Base-by-base conservation (phyloP, 2,113 vertebrate genomes). In the Cepphus grylle region DNA sequence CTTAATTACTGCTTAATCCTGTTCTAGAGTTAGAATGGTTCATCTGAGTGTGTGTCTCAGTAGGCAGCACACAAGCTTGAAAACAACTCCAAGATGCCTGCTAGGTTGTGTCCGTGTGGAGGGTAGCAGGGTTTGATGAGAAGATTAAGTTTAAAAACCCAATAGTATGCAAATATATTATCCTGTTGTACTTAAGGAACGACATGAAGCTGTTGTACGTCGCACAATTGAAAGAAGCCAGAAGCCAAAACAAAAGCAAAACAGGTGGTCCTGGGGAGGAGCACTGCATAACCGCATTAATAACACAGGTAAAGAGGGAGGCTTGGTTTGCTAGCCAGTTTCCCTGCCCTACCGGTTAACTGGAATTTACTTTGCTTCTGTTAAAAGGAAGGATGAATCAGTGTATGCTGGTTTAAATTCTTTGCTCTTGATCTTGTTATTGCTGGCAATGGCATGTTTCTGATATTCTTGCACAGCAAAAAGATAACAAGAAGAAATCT, bases 201-300 rank as follows among this genome's bases (percentile, higher is more conserved):
- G 99, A 43, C 98, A 99, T 97, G 99, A 99, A 98, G 98, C 98
- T 79, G 99, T 99, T 45, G 98, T 99, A 63, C 98, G 98, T 40
- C 98, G 98, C 69, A 99, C 99, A 6, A 98, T 99, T 95, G 99
- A 99, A 94, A 99, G 98, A 96, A 99, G 99, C 97, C 98, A 99
- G 91, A 99, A 97, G 93, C 98, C 98, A 85, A 99, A 97, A 89
- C 98, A 98, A 94, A 99, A 95, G 90, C 97, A 96, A 18, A 97
- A 91, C 96, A 98, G 98, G 61, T 98, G 97, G 98, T 97, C 98
- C 3, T 98, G 98, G 98, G 99, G 98, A 93, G 98, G 98, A 93
- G 94, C 98, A 14, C 96, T 98, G 25, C 98, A 98, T 14, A 97
- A 97, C 79, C 98, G 97, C 95, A 76, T 97, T 93, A 98, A 94